Evolutionary conservation across 2,888 invertebrate genomes (phyloP), one percentile per base, ranked within the genome.

Genomic region (Odiellus spinosus): DNA sequence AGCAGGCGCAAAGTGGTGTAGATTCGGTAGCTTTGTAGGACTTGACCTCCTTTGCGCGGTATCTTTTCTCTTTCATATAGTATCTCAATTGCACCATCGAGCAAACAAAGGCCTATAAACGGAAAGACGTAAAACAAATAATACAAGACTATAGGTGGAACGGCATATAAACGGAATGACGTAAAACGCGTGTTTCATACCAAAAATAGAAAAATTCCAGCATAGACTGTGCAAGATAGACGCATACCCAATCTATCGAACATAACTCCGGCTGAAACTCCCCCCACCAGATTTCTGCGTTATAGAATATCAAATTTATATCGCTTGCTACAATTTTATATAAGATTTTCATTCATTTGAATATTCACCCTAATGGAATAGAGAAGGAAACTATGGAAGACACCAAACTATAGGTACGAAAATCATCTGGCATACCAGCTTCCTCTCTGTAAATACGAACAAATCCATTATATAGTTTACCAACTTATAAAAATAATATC

Each of bases 311-410:
- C 15, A n/a, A 19, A 18, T 14, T 12, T 12, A 40, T 11, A 12
- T 12, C 11, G n/a, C n/a, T n/a, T 1, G n/a, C n/a, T n/a, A 34
- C n/a, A 12, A n/a, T 11, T 34, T 34, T 2, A 34, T 1, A 12
- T 1, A 34, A 34, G 11, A 34, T 34, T 34, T 1, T 12, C 11
- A n/a, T 1, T 34, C 11, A 34, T 12, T 12, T 34, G n/a, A 33
- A 43, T 5, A 41, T 46, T 45, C 45, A 53, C 53, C 53, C 53
- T 8, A 53, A 34, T 10, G 53, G 53, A 33, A 53, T 53, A n/a
- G 51, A 52, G 32, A 53, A 53, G 2, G 53, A 53, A 12, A 53
- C 47, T 15, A 53, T 19, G 20, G 51, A 50, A 6, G 51, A 52
- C 2, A 53, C 53, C 8, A 53, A 18, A 40, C 51, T 53, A 42